Conservation (phyloP, 2,113 vertebrate species). For the Neotoma lepida region DNA sequence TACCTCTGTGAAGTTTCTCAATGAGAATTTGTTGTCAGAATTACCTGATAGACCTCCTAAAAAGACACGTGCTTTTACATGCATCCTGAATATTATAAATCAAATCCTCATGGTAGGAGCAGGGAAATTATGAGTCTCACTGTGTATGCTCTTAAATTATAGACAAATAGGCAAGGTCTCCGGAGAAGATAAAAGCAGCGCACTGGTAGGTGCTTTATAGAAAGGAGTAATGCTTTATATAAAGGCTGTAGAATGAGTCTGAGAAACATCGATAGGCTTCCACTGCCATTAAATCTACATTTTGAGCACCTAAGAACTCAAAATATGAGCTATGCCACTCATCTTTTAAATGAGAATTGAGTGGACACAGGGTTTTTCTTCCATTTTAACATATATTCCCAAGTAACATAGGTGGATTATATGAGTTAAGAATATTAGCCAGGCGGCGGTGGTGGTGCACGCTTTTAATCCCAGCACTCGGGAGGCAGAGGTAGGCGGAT, state of each 20-base stretch:
- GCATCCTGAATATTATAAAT: neutral
- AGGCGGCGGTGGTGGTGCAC: too few relatives aligned
- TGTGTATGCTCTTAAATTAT: neutral
- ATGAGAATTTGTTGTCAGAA: neutral
- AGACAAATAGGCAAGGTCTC: neutral
- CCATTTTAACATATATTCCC: neutral
- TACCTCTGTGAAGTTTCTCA: neutral
- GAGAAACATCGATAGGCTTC: fast-evolving
- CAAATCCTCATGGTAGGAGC: neutral
- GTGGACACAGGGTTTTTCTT: neutral
- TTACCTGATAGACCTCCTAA: neutral
- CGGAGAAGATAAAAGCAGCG: fast-evolving
- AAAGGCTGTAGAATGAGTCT: neutral
- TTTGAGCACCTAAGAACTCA: neutral
- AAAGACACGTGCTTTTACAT: neutral
- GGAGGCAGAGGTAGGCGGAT: too few relatives aligned
- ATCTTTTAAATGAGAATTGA: slow-evolving; percentile 28
- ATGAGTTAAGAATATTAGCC: neutral
- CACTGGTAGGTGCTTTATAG: fast-evolving
- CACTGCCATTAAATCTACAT: fast-evolving
- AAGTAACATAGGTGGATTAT: neutral
- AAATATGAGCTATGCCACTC: neutral
- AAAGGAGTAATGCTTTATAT: neutral
- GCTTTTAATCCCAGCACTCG: too few relatives aligned
- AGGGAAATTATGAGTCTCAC: neutral